Conservation (phyloP, 2,113 vertebrate genomes). For the Hemibates koningsi region DNA sequence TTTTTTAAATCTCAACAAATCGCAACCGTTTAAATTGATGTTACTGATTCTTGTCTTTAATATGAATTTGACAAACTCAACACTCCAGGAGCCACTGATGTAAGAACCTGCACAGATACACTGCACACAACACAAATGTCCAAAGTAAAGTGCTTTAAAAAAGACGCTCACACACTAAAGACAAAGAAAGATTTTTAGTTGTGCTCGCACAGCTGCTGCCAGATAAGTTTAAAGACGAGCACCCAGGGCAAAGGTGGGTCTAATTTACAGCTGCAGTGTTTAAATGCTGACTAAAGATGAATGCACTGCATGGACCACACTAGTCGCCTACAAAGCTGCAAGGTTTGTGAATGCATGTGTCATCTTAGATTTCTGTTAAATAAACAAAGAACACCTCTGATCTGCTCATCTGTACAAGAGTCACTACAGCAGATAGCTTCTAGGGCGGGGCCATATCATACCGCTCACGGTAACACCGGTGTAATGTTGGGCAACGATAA, state of each 20-base stretch:
- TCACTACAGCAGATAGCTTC: neutral
- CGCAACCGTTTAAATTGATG: neutral
- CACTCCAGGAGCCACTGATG: neutral
- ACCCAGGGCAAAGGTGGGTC: neutral
- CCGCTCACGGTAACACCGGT: too few species aligned
- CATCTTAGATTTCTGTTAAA: neutral
- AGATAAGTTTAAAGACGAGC: neutral
- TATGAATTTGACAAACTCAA: neutral
- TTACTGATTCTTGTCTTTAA: neutral
- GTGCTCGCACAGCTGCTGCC: neutral
- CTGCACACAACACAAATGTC: neutral
- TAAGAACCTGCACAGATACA: neutral
- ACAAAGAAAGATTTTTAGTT: neutral
- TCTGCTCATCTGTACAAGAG: neutral
- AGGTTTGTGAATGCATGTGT: neutral
- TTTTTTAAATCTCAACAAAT: neutral
- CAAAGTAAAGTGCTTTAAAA: neutral
- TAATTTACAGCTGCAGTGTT: neutral
- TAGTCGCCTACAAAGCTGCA: neutral
- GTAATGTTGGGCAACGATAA: too few species aligned
- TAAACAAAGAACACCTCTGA: neutral
- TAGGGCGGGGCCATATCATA: accelerated
- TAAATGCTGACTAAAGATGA: neutral
- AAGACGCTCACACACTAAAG: neutral
- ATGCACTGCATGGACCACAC: neutral